Conservation (phyloP, 2,113 vertebrate species). For the Cyanoderma ruficeps region DNA sequence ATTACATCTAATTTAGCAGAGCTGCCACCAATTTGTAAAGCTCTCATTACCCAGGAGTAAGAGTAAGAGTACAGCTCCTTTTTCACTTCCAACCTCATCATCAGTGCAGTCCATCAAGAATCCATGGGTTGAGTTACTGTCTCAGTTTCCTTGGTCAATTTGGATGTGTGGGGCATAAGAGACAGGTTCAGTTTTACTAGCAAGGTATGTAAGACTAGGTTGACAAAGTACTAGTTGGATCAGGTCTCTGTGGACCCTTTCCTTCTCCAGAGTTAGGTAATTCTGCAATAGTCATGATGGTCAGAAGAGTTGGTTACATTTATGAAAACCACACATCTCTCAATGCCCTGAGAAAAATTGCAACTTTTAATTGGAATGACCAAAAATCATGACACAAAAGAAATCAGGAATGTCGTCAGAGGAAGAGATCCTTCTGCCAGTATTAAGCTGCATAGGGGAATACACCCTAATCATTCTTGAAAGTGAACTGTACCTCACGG, state of each 20-base stretch:
- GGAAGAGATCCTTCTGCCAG: neutral
- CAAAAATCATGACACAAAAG: neutral
- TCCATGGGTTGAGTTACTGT: neutral
- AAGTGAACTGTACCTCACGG: neutral
- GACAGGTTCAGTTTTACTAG: neutral
- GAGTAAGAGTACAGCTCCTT: neutral
- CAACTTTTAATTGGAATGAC: neutral
- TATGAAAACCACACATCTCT: neutral
- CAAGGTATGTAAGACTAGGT: neutral
- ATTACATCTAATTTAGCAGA: slow-evolving; percentile 21
- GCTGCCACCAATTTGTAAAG: neutral
- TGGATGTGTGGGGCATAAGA: neutral
- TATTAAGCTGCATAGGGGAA: neutral
- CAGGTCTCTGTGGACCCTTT: neutral
- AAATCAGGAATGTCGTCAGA: neutral
- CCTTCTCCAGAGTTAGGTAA: neutral
- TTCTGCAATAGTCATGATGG: neutral
- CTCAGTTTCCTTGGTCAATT: neutral
- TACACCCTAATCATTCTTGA: too few relatives aligned
- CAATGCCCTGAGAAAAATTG: neutral
- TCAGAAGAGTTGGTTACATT: neutral
- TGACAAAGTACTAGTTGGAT: neutral
- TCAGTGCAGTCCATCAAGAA: neutral
- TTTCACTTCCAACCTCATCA: neutral
- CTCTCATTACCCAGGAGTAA: neutral